Conservation (phyloP, 2,113 vertebrate genomes). For the Erinaceus europaeus region DNA sequence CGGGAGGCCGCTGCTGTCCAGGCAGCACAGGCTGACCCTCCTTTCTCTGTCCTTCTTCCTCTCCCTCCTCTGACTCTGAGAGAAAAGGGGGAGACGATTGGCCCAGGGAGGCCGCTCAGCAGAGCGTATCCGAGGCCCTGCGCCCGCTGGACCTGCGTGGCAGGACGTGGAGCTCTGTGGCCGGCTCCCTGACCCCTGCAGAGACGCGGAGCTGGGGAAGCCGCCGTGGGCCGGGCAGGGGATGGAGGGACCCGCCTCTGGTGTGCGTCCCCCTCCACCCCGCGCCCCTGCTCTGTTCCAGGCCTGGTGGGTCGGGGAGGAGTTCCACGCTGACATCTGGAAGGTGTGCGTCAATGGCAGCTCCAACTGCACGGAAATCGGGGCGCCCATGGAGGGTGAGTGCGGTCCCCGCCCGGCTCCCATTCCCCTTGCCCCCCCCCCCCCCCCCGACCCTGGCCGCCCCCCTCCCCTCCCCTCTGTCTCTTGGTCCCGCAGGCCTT, state of each 20-base stretch:
- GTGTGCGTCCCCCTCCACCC: neutral
- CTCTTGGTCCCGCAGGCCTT: neutral
- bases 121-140: too few relatives aligned
- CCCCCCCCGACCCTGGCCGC: neutral
- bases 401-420: neutral
- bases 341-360: conserved; percentile 71
- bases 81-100: too few relatives aligned
- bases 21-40: too few relatives aligned
- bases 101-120: too few relatives aligned
- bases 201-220: too few relatives aligned
- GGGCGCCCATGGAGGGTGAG: conserved; percentile 69
- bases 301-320: conserved; percentile 87
- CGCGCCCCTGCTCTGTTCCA: conserved; percentile 44
- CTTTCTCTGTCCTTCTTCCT: too few relatives aligned
- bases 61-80: too few relatives aligned
- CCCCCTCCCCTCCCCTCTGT: neutral
- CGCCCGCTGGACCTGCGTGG: too few relatives aligned
- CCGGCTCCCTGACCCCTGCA: too few relatives aligned
- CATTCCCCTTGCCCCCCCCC: neutral
- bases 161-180: too few relatives aligned
- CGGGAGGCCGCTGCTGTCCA: too few relatives aligned
- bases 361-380: conserved; percentile 74
- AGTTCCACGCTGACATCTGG: conserved; percentile 83
- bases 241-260: too few relatives aligned
- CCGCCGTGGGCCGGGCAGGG: neutral